A percentile compares a stretch with the other conserved stretches of the same genome.
Conservation (phyloP, 1,140 invertebrate species). For the Bombus haemorrhoidalis region DNA sequence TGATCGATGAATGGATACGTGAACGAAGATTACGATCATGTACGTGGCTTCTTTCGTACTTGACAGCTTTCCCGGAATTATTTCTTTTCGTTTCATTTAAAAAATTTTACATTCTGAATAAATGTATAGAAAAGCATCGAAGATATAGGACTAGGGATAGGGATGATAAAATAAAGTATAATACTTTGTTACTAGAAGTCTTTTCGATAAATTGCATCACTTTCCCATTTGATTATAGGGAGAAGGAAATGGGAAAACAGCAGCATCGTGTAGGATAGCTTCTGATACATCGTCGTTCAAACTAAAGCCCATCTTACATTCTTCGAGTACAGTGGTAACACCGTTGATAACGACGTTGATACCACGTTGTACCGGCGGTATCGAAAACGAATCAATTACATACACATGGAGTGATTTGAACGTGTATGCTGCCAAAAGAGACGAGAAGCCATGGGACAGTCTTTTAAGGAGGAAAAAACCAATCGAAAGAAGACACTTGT, state of each 20-base stretch:
- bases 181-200: no score
- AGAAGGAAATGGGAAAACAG: conserved; percentile 15
- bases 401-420: conserved; percentile 77
- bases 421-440: conserved; percentile 65
- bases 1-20: background rate
- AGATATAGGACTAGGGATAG: background rate
- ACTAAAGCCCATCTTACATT: conserved; percentile 61
- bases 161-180: no score
- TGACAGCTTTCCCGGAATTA: background rate
- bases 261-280: background rate
- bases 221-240: conserved; percentile 21
- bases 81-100: background rate
- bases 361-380: background rate
- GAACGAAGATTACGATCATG: background rate
- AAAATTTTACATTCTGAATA: background rate
- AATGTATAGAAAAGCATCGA: background rate
- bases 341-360: background rate
- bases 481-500: conserved; percentile 70
- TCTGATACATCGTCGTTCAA: conserved; percentile 51
- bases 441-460: conserved; percentile 65
- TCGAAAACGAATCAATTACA: conserved; percentile 66
- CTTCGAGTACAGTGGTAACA: conserved; percentile 4
- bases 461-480: conserved; percentile 54
- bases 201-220: background rate
- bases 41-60: background rate